Conservation (phyloP, 2,888 invertebrate genomes). For the Cryptocephalus moraei region DNA sequence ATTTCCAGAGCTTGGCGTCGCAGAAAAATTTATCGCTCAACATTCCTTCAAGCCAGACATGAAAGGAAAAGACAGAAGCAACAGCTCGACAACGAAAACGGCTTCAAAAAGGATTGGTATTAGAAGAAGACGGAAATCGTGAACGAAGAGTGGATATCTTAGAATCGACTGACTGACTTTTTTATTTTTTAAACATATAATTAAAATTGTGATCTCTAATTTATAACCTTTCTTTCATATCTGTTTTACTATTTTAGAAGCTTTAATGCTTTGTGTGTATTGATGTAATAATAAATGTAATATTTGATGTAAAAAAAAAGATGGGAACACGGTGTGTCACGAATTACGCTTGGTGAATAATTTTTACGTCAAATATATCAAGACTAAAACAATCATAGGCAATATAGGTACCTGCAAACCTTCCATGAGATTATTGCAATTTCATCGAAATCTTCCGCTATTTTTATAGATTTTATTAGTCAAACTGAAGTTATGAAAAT, state of each 20-base stretch:
- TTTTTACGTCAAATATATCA: not conserved
- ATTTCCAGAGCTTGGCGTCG: conserved; percentile 31
- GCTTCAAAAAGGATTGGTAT: conserved; percentile 16
- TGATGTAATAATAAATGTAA: too few relatives aligned
- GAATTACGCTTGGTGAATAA: conserved; percentile 9
- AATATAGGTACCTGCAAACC: conserved; percentile 18
- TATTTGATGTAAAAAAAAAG: too few relatives aligned
- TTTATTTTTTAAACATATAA: conserved; percentile 5
- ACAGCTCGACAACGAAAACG: conserved; percentile 14
- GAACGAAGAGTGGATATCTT: conserved; percentile 3
- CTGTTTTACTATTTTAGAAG: conserved; percentile 12
- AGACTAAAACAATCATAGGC: conserved; percentile 11
- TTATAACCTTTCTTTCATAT: conserved; percentile 13
- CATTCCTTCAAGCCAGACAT: conserved; percentile 16
- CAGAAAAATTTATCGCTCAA: conserved; percentile 30
- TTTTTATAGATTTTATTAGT: conserved; percentile 12
- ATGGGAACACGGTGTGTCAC: too few relatives aligned
- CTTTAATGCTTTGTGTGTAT: conserved; percentile 14
- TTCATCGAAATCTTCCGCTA: conserved; percentile 8
- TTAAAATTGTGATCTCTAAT: conserved; percentile 22
- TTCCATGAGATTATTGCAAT: conserved; percentile 11
- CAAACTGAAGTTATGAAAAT: conserved; percentile 3
- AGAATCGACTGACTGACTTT: conserved; percentile 10
- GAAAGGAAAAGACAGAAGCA: conserved; percentile 24
- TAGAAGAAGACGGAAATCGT: conserved; percentile 17